These are phyloP conservation scores for Eupsilia transversa DNA, from an alignment of 2,888 invertebrate genomes.

Conservation along the genomic window DNA sequence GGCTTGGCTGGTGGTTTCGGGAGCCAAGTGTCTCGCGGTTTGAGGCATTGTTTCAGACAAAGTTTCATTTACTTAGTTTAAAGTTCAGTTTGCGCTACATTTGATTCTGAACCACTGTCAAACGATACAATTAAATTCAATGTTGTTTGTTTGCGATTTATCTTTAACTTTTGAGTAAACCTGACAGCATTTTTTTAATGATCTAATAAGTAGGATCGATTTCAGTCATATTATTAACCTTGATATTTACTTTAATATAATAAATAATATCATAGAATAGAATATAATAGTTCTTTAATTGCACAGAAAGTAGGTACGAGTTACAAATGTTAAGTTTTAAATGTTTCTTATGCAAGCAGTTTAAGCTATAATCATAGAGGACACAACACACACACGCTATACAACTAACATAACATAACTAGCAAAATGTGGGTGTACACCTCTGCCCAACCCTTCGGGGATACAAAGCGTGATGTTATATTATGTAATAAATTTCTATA, in stretches of 20 bases:
- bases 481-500: too few relatives aligned
- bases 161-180: not conserved
- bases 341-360: too few relatives aligned
- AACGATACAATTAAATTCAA: conserved; percentile 9
- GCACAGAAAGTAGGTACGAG: too few relatives aligned
- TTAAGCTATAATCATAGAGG: too few relatives aligned
- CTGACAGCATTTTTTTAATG: not conserved
- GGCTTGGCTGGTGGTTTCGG: conserved; percentile 30
- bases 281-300: too few relatives aligned
- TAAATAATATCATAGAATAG: too few relatives aligned
- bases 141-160: conserved; percentile 10
- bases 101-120: conserved; percentile 29
- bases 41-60: conserved; percentile 32
- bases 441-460: too few relatives aligned
- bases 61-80: conserved; percentile 51
- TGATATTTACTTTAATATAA: not conserved
- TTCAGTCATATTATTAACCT: not conserved
- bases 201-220: not conserved
- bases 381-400: too few relatives aligned
- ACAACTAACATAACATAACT: too few relatives aligned
- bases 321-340: too few relatives aligned
- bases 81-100: conserved; percentile 34
- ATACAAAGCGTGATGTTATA: too few relatives aligned
- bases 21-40: conserved; percentile 32
- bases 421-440: too few relatives aligned